Conservation (phyloP, 2,797 vertebrate species). For the Moxostoma hubbsi region DNA sequence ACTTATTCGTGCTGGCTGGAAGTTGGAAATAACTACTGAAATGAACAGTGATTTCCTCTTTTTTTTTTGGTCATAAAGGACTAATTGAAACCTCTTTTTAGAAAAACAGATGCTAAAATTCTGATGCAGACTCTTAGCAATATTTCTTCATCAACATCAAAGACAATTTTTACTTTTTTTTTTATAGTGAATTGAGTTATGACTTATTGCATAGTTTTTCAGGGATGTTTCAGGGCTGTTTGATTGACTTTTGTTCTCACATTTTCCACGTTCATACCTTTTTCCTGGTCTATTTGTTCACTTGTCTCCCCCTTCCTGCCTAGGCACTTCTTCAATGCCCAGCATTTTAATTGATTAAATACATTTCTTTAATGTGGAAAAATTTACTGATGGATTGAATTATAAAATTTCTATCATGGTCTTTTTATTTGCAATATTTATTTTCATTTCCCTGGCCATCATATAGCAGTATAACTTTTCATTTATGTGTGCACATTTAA, state of each 20-base stretch:
- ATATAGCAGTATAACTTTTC: too few relatives aligned
- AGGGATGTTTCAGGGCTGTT: background rate
- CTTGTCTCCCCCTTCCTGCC: background rate
- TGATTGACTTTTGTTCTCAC: slow-evolving; percentile 28
- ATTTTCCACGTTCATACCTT: background rate
- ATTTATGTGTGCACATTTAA: too few relatives aligned
- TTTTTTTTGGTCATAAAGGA: slow-evolving; percentile 49
- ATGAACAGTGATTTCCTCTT: slow-evolving; percentile 46
- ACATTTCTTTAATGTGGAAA: background rate
- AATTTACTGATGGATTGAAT: too few relatives aligned
- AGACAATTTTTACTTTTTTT: background rate
- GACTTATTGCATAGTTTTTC: background rate
- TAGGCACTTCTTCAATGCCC: background rate
- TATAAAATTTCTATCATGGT: too few relatives aligned
- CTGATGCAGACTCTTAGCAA: background rate
- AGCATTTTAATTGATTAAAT: background rate
- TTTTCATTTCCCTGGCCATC: too few relatives aligned
- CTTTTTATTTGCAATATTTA: too few relatives aligned
- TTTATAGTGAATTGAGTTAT: slow-evolving; percentile 4
- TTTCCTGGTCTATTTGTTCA: background rate
- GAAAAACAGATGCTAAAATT: slow-evolving; percentile 15
- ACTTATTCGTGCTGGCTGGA: slow-evolving; percentile 52
- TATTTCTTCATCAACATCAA: slow-evolving; percentile 26
- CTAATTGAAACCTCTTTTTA: slow-evolving; percentile 45
- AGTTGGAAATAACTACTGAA: slow-evolving; percentile 46